Base-by-base conservation (phyloP, 2,113 vertebrate genomes). In the Chaetodon auriga region DNA sequence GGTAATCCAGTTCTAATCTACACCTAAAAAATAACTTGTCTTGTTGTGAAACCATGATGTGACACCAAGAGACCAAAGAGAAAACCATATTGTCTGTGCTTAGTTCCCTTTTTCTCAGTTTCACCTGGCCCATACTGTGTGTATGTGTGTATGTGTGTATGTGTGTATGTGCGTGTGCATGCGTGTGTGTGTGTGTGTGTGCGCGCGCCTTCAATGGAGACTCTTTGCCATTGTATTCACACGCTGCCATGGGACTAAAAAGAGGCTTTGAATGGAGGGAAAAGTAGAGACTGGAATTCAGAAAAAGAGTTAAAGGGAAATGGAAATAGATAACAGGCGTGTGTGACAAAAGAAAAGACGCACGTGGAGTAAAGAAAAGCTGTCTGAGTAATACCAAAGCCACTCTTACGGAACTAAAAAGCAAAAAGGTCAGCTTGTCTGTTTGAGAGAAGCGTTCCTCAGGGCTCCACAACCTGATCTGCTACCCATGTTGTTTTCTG, bases 341-440 rank as follows among this genome's bases (percentile, higher is more conserved):
- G 66, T n/a, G 16, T 57, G 35, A 72, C 62, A 79, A 86, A 83
- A 61, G 60, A 55, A 65, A 58, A 60, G 18, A 70, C 1, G 55
- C 16, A 46, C 23, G 49, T 3, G 5, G 48, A 66, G 72, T 30
- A 54, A 71, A 68, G 65, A 62, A 36, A 75, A 75, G 75, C 51
- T 68, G 46, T 82, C 69, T 77, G 48, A 74, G 77, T 78, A 86
- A 88, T 61, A 72, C 53, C 46, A 85, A 68, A 66, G 60, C 55
- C 68, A 46, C 77, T 84, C n/a, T 77, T 72, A 79, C 45, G 75
- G 88, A 90, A 80, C 69, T 62, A 80, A 85, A 90, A 75, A 80
- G 66, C 65, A 46, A 63, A 89, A 93, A 92, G 91, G 87, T 94
- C 87, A 88, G 61, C 53, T 38, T 69, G 81, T 78, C 55, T 88